A percentile compares a stretch with the other conserved stretches of the same genome.
phyloP scores from a whole-genome alignment of 1,140 invertebrate genomes.

The Ceratitis capitata region DNA sequence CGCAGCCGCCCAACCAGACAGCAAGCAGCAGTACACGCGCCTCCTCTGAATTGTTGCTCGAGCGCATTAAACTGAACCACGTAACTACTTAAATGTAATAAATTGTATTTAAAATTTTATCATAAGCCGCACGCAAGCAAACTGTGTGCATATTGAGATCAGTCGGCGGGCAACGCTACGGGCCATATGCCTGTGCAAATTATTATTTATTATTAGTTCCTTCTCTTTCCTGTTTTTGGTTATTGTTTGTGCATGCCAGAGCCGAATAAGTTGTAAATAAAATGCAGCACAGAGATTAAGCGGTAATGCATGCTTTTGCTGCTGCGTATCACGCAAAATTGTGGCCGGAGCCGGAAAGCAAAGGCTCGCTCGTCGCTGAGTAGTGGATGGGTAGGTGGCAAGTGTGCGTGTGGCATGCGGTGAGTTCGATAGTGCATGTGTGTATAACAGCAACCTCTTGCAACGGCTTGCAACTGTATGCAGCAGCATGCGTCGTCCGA shows the following conservation, averaged over 20 bases:
- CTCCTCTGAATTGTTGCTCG: background rate
- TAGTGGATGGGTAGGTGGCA: slow-evolving; percentile 21
- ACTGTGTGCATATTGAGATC: background rate
- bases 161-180: background rate
- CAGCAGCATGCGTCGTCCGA: background rate
- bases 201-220: no score
- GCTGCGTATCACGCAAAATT: slow-evolving; percentile 27
- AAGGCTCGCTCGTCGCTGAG: no score
- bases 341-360: slow-evolving; percentile 20
- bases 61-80: background rate
- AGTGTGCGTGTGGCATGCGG: background rate
- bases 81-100: slow-evolving; percentile 9
- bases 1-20: background rate
- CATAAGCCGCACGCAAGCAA: slow-evolving; percentile 24
- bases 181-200: background rate
- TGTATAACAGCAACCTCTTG: background rate
- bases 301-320: slow-evolving; percentile 7
- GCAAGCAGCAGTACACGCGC: background rate
- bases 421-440: background rate
- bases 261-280: slow-evolving; percentile 12
- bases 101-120: slow-evolving; percentile 38
- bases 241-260: background rate
- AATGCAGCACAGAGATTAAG: slow-evolving; percentile 28
- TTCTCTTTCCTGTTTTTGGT: no score
- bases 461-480: background rate